These are phyloP conservation scores for Columbina picui DNA, from an alignment of 2,113 vertebrate species.

Conservation along the genomic window DNA sequence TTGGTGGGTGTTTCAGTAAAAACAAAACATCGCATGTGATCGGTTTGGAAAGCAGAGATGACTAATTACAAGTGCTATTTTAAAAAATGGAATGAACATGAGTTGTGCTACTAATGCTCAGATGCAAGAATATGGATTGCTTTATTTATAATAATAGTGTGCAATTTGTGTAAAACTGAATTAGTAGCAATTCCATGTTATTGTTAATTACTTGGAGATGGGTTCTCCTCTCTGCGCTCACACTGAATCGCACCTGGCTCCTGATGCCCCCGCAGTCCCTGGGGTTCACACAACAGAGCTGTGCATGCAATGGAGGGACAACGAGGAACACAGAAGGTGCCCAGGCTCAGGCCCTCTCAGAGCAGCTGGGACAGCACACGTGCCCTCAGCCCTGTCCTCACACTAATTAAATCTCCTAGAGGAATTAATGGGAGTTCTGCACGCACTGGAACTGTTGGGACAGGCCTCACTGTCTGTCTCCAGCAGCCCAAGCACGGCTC, in stretches of 20 bases:
- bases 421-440: neutral
- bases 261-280: fast-evolving
- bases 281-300: fast-evolving
- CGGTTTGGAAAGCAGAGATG: neutral
- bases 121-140: neutral
- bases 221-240: neutral
- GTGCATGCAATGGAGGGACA: fast-evolving
- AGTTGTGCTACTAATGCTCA: neutral
- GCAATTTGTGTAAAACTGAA: slow-evolving; percentile 65
- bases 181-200: slow-evolving; percentile 65
- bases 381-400: fast-evolving
- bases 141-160: slow-evolving; percentile 59
- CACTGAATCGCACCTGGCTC: neutral
- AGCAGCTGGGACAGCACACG: neutral
- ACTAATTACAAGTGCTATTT: neutral
- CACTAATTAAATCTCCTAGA: fast-evolving
- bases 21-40: neutral
- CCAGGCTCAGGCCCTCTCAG: neutral
- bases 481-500: neutral
- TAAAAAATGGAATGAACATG: neutral
- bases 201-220: neutral
- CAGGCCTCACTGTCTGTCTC: neutral
- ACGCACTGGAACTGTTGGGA: neutral
- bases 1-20: slow-evolving; percentile 34
- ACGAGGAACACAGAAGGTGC: neutral